Evolutionary conservation across 2,888 invertebrate genomes (phyloP).

Genomic region (Lepidocyrtinus sp.): DNA sequence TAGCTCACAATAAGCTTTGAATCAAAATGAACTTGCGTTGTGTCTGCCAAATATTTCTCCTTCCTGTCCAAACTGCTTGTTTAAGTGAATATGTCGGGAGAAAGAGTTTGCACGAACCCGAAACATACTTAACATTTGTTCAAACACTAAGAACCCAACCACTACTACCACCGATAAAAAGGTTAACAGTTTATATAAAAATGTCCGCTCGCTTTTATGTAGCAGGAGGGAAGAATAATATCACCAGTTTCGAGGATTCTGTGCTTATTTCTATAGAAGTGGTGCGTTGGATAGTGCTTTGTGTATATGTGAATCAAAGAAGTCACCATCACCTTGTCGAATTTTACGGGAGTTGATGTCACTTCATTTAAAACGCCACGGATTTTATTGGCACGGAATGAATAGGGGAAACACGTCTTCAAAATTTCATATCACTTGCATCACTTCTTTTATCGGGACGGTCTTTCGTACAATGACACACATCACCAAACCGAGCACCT

Average conservation of each 20-base stretch:
- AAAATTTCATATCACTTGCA: constrained; percentile 23
- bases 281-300: neutral
- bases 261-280: neutral
- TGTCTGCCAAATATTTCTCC: constrained; percentile 47
- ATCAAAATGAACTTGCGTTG: neutral
- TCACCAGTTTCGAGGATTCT: neutral
- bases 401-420: constrained; percentile 21
- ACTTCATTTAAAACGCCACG: neutral
- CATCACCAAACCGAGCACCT: neutral
- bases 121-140: constrained; percentile 20
- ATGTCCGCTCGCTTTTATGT: constrained; percentile 9
- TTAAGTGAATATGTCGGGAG: constrained; percentile 7
- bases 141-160: constrained; percentile 13
- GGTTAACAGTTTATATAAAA: constrained; percentile 9
- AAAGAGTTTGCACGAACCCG: neutral
- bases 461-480: neutral
- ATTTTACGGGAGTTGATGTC: constrained; percentile 13
- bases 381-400: constrained; percentile 40
- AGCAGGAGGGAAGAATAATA: neutral
- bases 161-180: constrained; percentile 3
- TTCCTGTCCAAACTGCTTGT: neutral
- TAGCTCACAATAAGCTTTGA: constrained; percentile 31
- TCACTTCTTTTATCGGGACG: constrained; percentile 4
- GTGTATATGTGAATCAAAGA: neutral
- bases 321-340: constrained; percentile 13